phyloP scores from a whole-genome alignment of 2,113 vertebrate genomes.

The Apeltes quadracus region DNA sequence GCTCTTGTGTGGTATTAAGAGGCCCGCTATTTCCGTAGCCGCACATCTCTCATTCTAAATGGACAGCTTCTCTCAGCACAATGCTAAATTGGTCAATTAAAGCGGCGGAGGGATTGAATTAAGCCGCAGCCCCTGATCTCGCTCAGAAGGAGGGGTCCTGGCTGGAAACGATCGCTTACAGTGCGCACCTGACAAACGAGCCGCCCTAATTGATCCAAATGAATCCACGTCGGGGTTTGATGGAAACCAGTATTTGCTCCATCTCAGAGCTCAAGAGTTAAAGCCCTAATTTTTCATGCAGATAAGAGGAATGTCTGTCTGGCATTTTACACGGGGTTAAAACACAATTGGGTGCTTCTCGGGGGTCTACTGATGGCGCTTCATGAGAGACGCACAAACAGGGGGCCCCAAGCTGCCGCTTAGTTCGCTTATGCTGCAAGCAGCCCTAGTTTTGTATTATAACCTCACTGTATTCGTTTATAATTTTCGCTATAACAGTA shows the following conservation, averaged over 20 bases:
- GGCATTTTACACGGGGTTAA: constrained; percentile 58
- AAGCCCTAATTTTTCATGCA: constrained; percentile 60
- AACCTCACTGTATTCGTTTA: no score
- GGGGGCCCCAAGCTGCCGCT: no score
- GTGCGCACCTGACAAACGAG: constrained; percentile 70
- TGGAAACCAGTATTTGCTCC: constrained; percentile 63
- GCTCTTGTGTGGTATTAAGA: constrained; percentile 70
- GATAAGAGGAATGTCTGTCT: constrained; percentile 35
- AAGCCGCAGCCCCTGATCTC: constrained; percentile 74
- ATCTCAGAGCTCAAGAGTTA: constrained; percentile 61
- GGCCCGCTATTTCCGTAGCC: constrained; percentile 75
- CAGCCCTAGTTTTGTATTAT: no score
- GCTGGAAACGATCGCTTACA: constrained; percentile 74
- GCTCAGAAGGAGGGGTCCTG: constrained; percentile 62
- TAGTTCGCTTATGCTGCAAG: no score
- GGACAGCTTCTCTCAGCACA: constrained; percentile 80
- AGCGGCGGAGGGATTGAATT: constrained; percentile 80
- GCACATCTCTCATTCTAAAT: constrained; percentile 78
- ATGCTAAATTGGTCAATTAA: constrained; percentile 82
- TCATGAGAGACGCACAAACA: no score
- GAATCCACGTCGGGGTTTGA: constrained; percentile 74
- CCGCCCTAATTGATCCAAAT: constrained; percentile 77
- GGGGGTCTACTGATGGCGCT: no score
- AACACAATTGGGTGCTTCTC: no score
- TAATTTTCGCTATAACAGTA: no score